Evolutionary conservation across 2,888 invertebrate species (phyloP).

Genomic region (Euclidia mi): DNA sequence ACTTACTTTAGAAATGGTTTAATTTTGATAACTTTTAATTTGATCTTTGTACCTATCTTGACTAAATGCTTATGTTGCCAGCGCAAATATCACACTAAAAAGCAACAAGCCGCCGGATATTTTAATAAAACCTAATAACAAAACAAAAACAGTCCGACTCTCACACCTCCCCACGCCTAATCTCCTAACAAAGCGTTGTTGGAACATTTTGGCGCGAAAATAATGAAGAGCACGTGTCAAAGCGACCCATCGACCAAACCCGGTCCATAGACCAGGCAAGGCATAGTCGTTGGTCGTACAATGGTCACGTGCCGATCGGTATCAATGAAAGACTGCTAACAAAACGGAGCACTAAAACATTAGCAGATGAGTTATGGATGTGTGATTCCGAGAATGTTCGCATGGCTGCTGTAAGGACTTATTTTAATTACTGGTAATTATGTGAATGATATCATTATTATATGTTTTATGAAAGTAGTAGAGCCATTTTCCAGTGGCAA

Average conservation of each 20-base stretch:
- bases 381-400: slow-evolving; percentile 41
- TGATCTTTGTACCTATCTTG: no score
- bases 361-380: slow-evolving; percentile 62
- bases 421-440: slow-evolving; percentile 19
- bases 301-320: slow-evolving; percentile 84
- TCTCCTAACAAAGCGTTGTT: slow-evolving; percentile 88
- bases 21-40: no score
- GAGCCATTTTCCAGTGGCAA: no score
- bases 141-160: slow-evolving; percentile 53
- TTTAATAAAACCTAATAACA: slow-evolving; percentile 51
- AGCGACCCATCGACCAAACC: slow-evolving; percentile 57
- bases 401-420: slow-evolving; percentile 30
- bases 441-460: background rate
- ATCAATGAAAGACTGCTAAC: slow-evolving; percentile 77
- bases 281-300: slow-evolving; percentile 60
- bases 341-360: slow-evolving; percentile 71
- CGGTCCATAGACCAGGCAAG: no score
- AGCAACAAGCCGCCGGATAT: slow-evolving; percentile 29
- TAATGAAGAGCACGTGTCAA: slow-evolving; percentile 87
- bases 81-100: slow-evolving; percentile 3
- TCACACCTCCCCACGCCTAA: slow-evolving; percentile 81
- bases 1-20: no score
- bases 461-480: background rate
- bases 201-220: slow-evolving; percentile 89
- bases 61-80: no score